Evolutionary conservation across 2,797 vertebrate species (phyloP).

Genomic region (Acropternis orthonyx): DNA sequence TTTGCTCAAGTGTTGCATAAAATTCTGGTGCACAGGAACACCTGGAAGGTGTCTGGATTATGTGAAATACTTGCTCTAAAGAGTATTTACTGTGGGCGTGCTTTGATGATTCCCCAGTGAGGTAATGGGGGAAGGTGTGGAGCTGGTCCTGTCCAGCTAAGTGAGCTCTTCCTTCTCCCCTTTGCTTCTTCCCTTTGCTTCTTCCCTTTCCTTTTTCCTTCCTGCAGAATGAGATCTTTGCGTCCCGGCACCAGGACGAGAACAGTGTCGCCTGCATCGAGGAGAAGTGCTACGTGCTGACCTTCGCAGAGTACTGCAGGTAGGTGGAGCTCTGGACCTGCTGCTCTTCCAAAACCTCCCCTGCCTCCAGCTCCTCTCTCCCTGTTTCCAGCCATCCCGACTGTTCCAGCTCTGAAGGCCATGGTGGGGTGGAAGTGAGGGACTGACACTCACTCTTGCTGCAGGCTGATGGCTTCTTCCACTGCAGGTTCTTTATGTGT

Average conservation of each 20-base stretch:
- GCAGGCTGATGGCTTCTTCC: neutral
- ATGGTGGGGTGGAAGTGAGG: neutral
- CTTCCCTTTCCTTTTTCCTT: neutral
- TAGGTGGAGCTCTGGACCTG: slow-evolving; percentile 73
- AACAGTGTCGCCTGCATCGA: slow-evolving; percentile 99
- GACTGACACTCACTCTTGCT: neutral
- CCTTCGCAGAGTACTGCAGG: slow-evolving; percentile 99
- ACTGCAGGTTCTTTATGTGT: rapidly evolving
- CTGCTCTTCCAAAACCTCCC: neutral
- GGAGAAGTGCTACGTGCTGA: slow-evolving; percentile 98
- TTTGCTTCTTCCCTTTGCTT: neutral
- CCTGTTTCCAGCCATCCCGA: rapidly evolving
- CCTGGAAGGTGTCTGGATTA: neutral
- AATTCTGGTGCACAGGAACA: neutral
- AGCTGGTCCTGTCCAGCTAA: neutral
- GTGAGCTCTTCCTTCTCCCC: neutral
- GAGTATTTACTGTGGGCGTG: rapidly evolving
- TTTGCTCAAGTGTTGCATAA: neutral
- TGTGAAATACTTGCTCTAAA: neutral
- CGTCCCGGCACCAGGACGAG: slow-evolving; percentile 97
- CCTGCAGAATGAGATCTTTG: slow-evolving; percentile 95
- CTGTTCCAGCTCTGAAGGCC: neutral
- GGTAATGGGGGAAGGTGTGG: neutral
- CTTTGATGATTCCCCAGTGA: neutral
- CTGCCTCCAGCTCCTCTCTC: neutral